phyloP scores from a whole-genome alignment of 2,113 vertebrate genomes.

The Pionites leucogaster region DNA sequence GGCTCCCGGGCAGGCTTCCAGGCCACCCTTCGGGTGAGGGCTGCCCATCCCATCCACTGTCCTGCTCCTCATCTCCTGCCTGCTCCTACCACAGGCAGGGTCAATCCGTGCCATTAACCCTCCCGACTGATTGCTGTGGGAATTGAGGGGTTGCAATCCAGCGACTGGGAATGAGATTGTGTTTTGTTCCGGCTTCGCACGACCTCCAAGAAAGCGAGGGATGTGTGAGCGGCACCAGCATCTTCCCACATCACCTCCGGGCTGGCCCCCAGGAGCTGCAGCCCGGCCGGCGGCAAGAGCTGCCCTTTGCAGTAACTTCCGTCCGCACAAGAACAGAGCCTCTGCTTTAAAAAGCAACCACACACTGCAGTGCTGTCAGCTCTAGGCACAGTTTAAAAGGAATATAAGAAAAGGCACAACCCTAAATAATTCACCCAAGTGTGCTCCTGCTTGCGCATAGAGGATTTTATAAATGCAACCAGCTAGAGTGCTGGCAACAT shows the following conservation, averaged over 20 bases:
- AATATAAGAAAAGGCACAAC: neutral
- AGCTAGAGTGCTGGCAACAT: neutral
- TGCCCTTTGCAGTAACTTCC: neutral
- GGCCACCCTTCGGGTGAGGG: neutral
- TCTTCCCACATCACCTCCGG: conserved; percentile 3
- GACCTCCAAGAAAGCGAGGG: neutral
- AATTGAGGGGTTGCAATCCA: neutral
- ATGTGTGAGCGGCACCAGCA: neutral
- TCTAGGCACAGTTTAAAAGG: neutral
- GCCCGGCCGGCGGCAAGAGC: neutral
- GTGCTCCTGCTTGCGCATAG: accelerated
- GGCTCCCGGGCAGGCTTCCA: conserved; percentile 20
- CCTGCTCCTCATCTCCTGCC: neutral
- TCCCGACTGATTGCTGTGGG: neutral
- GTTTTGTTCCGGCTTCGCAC: neutral
- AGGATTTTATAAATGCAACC: neutral
- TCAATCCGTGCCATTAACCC: neutral
- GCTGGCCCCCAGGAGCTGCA: neutral
- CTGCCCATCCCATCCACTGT: neutral
- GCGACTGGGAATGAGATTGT: neutral
- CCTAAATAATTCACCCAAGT: neutral
- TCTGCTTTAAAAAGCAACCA: neutral
- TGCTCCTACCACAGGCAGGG: neutral
- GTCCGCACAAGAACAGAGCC: neutral
- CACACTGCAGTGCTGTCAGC: neutral